Evolutionary conservation across 2,888 invertebrate species (phyloP).

Genomic region (Drosophila flavopinicola): DNA sequence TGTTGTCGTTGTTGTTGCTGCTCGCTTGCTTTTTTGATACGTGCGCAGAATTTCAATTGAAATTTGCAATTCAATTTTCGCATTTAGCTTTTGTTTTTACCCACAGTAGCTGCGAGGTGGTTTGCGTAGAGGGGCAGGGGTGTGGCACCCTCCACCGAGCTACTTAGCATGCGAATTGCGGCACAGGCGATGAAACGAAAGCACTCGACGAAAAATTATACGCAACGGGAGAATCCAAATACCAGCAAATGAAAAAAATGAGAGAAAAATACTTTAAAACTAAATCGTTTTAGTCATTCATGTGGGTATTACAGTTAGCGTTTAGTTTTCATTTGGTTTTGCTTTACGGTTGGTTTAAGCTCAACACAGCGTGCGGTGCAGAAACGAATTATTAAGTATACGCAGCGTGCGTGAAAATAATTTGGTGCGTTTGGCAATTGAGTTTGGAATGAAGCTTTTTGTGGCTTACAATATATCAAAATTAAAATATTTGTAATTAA

Average conservation of each 20-base stretch:
- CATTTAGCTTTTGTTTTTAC: constrained; percentile 41
- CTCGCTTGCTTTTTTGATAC: constrained; percentile 39
- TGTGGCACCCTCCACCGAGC: constrained; percentile 3
- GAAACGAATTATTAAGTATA: constrained; percentile 33
- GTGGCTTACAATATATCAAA: not conserved
- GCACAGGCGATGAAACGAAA: constrained; percentile 39
- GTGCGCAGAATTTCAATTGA: constrained; percentile 70
- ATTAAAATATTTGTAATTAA: constrained; percentile 13
- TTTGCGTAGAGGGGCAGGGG: not conserved
- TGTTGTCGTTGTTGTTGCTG: constrained; percentile 16
- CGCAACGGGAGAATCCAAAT: constrained; percentile 21
- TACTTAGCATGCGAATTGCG: constrained; percentile 58
- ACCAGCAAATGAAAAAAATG: too few species aligned
- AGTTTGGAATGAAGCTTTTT: constrained; percentile 3
- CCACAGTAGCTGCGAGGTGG: constrained; percentile 6
- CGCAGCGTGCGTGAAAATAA: constrained; percentile 11
- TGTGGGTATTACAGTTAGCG: constrained; percentile 15
- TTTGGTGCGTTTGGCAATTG: not conserved
- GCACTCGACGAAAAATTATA: constrained; percentile 31
- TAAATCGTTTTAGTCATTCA: constrained; percentile 12
- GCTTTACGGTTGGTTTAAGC: constrained; percentile 4
- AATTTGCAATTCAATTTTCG: constrained; percentile 78
- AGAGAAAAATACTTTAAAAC: constrained; percentile 11
- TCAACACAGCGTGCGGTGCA: constrained; percentile 1
- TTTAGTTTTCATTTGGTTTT: constrained; percentile 13